Evolutionary conservation across 2,113 vertebrate species (phyloP).

Genomic region (Gnathonemus longibarbis): DNA sequence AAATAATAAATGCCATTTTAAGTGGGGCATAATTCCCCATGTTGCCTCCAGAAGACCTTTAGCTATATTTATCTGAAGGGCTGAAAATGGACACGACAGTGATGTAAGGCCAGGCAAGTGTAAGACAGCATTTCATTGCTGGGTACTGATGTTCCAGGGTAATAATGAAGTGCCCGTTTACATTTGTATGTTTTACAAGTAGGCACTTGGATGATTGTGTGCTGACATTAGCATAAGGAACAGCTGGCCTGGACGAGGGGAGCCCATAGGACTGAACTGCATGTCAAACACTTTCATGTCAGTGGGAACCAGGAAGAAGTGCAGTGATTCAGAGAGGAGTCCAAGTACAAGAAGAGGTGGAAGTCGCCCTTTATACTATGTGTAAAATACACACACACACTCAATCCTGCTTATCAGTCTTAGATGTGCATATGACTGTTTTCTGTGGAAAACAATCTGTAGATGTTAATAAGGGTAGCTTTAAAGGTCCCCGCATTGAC

Average conservation of each 20-base stretch:
- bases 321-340: neutral
- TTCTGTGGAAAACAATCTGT: neutral
- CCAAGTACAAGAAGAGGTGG: neutral
- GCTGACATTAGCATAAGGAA: neutral
- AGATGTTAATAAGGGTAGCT: neutral
- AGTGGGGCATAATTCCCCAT: constrained; percentile 18
- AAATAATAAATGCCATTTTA: constrained; percentile 33
- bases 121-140: neutral
- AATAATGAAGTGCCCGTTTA: neutral
- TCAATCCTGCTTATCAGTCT: neutral
- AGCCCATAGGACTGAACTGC: neutral
- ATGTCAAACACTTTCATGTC: neutral
- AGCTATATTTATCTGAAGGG: neutral
- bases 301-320: neutral
- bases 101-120: neutral
- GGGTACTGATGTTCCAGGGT: neutral
- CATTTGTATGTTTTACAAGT: neutral
- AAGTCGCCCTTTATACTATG: neutral
- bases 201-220: neutral
- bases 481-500: neutral
- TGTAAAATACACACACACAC: neutral
- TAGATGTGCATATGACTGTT: neutral
- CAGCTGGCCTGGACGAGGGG: neutral
- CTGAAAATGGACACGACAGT: neutral
- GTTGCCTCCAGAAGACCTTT: neutral